Percentiles rank a stretch among this genome's conserved stretches.
Evolutionary conservation across 2,888 invertebrate genomes (phyloP).

Genomic region (Neoaliturus tenellus): DNA sequence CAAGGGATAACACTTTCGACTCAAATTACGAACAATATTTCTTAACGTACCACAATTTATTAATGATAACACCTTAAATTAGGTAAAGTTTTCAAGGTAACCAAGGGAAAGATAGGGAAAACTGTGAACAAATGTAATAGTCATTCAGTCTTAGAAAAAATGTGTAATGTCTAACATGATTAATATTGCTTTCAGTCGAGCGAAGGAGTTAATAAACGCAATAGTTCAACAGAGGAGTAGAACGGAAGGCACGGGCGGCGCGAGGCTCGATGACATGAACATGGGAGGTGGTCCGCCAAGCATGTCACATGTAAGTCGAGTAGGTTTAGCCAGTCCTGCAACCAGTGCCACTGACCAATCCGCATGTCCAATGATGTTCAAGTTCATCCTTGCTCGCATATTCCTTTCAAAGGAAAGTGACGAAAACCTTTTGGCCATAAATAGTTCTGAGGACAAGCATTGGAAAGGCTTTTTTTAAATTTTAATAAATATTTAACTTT

Average conservation of each 20-base stretch:
- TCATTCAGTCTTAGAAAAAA: too few relatives aligned
- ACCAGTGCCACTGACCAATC: background rate
- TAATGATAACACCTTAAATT: too few relatives aligned
- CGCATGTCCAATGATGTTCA: slow-evolving; percentile 47
- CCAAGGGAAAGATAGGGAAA: too few relatives aligned
- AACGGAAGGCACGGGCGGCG: slow-evolving; percentile 73
- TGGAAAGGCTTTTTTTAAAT: background rate
- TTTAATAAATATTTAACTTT: too few relatives aligned
- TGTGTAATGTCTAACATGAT: too few relatives aligned
- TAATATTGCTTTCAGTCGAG: slow-evolving; percentile 78
- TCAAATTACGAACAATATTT: too few relatives aligned
- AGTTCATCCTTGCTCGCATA: slow-evolving; percentile 56
- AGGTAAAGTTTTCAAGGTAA: too few relatives aligned
- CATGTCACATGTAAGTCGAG: slow-evolving; percentile 51
- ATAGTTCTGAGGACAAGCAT: slow-evolving; percentile 15
- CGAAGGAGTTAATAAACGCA: slow-evolving; percentile 84
- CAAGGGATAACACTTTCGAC: too few relatives aligned
- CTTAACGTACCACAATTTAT: too few relatives aligned
- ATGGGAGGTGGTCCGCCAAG: slow-evolving; percentile 38
- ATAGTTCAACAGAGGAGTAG: slow-evolving; percentile 79
- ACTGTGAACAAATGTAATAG: too few relatives aligned
- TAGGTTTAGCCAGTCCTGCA: background rate
- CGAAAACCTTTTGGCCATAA: slow-evolving; percentile 24
- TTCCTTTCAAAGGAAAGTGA: slow-evolving; percentile 46
- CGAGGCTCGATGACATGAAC: slow-evolving; percentile 69